Evolutionary conservation across 2,888 invertebrate genomes (phyloP), one percentile per base, ranked within the genome.

Genomic region (Gibbula magus): DNA sequence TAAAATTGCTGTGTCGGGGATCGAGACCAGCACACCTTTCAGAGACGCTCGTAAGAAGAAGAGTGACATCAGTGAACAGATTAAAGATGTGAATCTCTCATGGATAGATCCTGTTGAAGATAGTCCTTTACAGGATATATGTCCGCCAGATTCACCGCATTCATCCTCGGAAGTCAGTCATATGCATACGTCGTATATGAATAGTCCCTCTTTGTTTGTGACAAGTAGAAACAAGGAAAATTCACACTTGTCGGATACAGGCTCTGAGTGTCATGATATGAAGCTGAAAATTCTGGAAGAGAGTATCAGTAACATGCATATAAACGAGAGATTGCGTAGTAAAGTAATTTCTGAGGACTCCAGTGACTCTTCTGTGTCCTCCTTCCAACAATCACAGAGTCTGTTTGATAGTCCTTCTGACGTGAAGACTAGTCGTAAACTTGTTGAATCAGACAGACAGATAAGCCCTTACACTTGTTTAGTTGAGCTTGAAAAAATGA

Each of bases 1-100:
- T 5, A 22, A 61, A 53, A 16, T n/a, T 1, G 56, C 16, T 0
- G 25, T 74, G 61, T 39, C 22, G 16, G 73, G 53, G 53, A 80
- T 87, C 1, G 88, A 88, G 75, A 89, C 89, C 5, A 89, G 89
- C 78, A 88, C 89, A 18, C 89, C 89, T 13, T 66, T 86, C 84
- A 16, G 86, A 84, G 39, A 39, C 53, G 16, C 20, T n/a, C 5
- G 32, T n/a, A 25, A 45, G n/a, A 54, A 52, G 66, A 39, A 29
- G 18, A 22, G 61, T 45, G 29, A 29, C 39, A 70, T 35, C 67
- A 84, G 73, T 82, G 84, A 56, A 67, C 54, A 79, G 10, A 82
- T 86, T 13, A 77, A 84, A 51, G 79, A 85, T 29, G 70, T 82
- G 25, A 82, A 87, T 75, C 73, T 87, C 16, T 87, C 87, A 35